Conservation (phyloP, 2,113 vertebrate species). For the Casuarius casuarius region DNA sequence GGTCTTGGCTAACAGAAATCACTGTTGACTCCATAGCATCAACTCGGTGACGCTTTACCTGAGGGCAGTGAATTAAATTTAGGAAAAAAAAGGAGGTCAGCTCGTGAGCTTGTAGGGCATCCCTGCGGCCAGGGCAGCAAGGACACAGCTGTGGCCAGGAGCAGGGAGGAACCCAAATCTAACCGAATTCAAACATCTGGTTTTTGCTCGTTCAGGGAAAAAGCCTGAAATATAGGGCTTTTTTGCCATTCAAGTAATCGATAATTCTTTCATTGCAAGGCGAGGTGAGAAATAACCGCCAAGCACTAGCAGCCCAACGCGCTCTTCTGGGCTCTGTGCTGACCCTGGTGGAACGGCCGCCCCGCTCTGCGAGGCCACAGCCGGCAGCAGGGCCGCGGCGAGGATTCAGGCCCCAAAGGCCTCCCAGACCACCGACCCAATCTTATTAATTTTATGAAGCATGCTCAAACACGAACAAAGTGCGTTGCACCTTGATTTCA, state of each 20-base stretch:
- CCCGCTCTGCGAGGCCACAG: neutral
- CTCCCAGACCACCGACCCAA: neutral
- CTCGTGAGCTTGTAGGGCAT: neutral
- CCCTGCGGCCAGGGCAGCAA: neutral
- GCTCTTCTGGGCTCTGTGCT: too few relatives aligned
- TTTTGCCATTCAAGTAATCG: neutral
- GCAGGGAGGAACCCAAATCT: neutral
- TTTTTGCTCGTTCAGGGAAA: neutral
- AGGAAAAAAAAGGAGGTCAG: neutral
- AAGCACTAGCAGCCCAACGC: neutral
- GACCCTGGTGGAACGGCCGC: neutral
- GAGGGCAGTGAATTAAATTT: neutral
- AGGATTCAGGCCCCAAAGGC: neutral
- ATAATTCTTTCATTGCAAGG: neutral
- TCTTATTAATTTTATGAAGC: neutral
- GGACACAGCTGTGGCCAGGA: neutral
- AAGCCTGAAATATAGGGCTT: neutral
- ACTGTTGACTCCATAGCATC: neutral
- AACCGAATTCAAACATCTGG: neutral
- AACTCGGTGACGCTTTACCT: accelerated
- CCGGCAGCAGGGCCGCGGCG: neutral
- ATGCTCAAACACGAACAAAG: neutral
- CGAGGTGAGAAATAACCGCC: neutral
- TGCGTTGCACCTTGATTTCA: accelerated
- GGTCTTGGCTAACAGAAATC: neutral